Evolutionary conservation across 2,888 invertebrate genomes (phyloP).

Genomic region (Zelleria hepariella): DNA sequence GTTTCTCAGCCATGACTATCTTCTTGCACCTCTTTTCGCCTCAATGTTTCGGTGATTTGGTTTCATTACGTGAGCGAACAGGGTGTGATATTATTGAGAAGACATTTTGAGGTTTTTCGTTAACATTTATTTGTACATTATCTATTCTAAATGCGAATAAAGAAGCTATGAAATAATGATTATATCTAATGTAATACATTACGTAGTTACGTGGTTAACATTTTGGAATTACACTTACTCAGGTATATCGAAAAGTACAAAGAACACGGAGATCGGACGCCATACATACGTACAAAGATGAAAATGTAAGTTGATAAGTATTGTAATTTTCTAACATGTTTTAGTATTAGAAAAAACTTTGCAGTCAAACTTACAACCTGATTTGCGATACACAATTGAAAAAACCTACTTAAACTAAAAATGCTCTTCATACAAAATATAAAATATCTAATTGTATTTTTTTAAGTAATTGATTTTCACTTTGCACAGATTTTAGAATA

Average conservation of each 20-base stretch:
- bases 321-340: background rate
- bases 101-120: conserved; percentile 16
- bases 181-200: conserved; percentile 3
- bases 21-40: too few species aligned
- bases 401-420: background rate
- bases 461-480: background rate
- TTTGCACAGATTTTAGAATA: too few species aligned
- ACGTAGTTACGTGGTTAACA: background rate
- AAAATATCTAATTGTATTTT: background rate
- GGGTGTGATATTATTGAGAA: background rate
- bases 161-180: conserved; percentile 42
- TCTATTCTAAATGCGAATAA: conserved; percentile 31
- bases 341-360: background rate
- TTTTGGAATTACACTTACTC: background rate
- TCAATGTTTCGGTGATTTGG: too few species aligned
- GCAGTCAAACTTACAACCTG: background rate
- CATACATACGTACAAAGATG: background rate
- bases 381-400: background rate
- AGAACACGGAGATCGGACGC: background rate
- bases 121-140: conserved; percentile 59
- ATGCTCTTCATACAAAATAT: background rate
- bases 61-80: too few species aligned
- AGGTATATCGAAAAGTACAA: background rate
- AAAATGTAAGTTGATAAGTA: background rate
- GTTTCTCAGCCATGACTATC: too few species aligned